Evolutionary conservation across 2,113 vertebrate species (phyloP), one percentile per base, ranked within the genome.

Genomic region (Poeciliopsis turrubarensis): DNA sequence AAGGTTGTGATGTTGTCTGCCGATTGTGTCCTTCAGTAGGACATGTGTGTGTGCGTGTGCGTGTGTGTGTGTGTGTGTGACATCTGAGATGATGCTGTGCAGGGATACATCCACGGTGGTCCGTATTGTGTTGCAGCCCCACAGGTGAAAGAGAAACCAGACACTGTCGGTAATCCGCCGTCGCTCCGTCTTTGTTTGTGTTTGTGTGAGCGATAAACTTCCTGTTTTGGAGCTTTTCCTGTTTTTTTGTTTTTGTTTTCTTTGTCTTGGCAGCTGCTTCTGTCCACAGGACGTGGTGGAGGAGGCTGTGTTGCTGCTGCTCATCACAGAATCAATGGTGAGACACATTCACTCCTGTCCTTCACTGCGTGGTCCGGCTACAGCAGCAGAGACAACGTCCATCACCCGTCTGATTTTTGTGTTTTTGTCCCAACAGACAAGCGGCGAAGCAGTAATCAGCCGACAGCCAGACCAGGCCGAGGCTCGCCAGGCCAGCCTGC

Each of bases 311-410:
- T 93, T 99, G 79, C 95, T 99, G 78, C 95, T 99, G 62, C 94
- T 99, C 84, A 96, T 99, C 94, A 96, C 97, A 26, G 98, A 99
- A 89, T 98, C 97, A 74, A 99, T 99, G 98, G 98, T 99, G 95
- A 98, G 98, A 85, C 44, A 47, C 44, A 47, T 17, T 19, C 44
- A 47, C 9, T 27, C 25, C 9, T 19, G 17, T n/a, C 26, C 22
- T 65, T 66, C 17, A n/a, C 25, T 2, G 44, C 15, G 1, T 17
- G 14, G 44, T 17, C 44, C 44, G 19, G 39, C 13, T 41, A 15
- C 39, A 41, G 44, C 44, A 47, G 17, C 44, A 57, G 51, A 19
- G 51, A n/a, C 51, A 31, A 14, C 14, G 27, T 60, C 67, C 34
- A 6, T 34, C 41, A 17, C 30, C 30, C 30, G 2, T 41, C 34